Base-by-base conservation (phyloP, 2,888 invertebrate genomes). In the Ellobium chinense region DNA sequence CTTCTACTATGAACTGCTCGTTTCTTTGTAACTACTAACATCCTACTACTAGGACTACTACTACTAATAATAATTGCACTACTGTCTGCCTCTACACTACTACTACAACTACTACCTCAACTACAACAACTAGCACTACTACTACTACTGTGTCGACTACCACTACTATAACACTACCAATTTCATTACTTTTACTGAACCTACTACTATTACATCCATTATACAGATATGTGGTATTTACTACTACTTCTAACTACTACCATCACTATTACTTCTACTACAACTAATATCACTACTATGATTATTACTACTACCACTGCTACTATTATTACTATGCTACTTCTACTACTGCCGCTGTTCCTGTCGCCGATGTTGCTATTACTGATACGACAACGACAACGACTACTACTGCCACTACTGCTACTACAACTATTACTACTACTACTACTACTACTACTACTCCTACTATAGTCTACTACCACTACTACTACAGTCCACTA, bases 281-380 rank as follows among this genome's bases (percentile, higher is more conserved):
- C 39, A 18, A 21, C 24, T n/a, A n/a, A n/a, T n/a, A n/a, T n/a
- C 4, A 12, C 24, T 37, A 37, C 39, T 37, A 37, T 24, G 34
- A 37, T 24, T 68, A 68, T 24, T 68, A 68, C 24, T 68, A 4
- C 39, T 68, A 68, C 39, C 37, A 68, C 24, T 68, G 37, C 39
- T 68, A 68, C 39, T 68, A 68, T n/a, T 68, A 68, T 24, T 68
- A 68, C 68, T 68, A 68, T n/a, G n/a, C 68, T 68, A 68, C 68
- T 68, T n/a, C 68, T 68, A 68, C 39, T 68, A 68, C 68, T 68
- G 37, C 68, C 37, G 24, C 68, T 68, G 37, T 24, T 68, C 7
- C 39, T 68, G 37, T 37, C 37, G 37, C 39, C 18, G 37, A 36
- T 68, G 24, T 24, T 68, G 37, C 68, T 68, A 68, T 37, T 68